Conservation (phyloP, 2,888 invertebrate species). For the Elysia crispata region DNA sequence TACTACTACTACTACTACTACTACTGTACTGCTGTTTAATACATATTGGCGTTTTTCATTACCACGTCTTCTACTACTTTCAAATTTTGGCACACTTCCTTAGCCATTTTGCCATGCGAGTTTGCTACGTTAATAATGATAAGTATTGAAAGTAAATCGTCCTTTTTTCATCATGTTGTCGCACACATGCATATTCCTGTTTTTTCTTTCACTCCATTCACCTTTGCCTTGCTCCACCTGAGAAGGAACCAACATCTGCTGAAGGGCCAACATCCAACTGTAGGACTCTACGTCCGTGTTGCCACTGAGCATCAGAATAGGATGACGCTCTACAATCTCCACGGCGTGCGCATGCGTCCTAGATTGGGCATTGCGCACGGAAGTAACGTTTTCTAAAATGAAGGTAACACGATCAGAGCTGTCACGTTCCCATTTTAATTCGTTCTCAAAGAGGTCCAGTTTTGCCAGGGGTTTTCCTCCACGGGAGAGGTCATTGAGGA, state of each 20-base stretch:
- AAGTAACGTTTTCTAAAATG: conserved; percentile 63
- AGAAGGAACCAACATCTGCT: conserved; percentile 61
- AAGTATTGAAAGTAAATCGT: too few relatives aligned
- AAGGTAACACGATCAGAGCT: conserved; percentile 61
- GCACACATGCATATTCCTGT: too few relatives aligned
- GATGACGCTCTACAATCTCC: conserved; percentile 61
- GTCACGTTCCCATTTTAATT: conserved; percentile 51
- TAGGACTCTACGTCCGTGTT: conserved; percentile 57
- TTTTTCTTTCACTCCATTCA: conserved; percentile 17
- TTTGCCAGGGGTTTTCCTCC: conserved; percentile 58
- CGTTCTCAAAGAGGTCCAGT: conserved; percentile 60
- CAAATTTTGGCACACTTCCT: too few relatives aligned
- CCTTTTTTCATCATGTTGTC: too few relatives aligned
- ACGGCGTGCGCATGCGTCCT: conserved; percentile 64
- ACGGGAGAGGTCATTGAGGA: conserved; percentile 62
- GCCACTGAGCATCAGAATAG: conserved; percentile 61
- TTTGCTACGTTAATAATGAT: too few relatives aligned
- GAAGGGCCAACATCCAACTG: conserved; percentile 60
- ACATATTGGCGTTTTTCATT: too few relatives aligned
- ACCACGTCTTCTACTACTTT: too few relatives aligned
- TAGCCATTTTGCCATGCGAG: too few relatives aligned
- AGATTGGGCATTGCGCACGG: conserved; percentile 59
- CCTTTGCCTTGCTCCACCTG: conserved; percentile 50
- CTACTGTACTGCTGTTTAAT: too few relatives aligned
- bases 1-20: too few relatives aligned